These are phyloP conservation scores for Cossypha dichroa DNA, from an alignment of 2,797 vertebrate species.

Conservation along the genomic window DNA sequence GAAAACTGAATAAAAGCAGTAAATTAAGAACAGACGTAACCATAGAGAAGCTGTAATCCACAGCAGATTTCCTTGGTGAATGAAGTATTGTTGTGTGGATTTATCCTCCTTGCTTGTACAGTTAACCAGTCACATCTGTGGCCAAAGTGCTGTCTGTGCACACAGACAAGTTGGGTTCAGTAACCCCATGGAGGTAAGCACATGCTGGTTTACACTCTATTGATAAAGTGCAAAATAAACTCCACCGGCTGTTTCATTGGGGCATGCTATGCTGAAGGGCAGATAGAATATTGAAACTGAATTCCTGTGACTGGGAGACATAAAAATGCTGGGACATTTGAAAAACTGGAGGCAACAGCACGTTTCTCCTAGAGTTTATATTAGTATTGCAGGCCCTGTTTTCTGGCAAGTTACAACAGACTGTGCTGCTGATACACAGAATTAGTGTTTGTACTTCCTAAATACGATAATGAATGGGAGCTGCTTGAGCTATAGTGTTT, in stretches of 20 bases:
- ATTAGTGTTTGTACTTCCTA: constrained; percentile 40
- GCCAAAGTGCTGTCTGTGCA: constrained; percentile 77
- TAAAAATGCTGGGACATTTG: not conserved
- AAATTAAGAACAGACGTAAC: constrained; percentile 94
- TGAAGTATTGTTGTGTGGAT: constrained; percentile 87
- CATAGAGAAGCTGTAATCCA: constrained; percentile 90
- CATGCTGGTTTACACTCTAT: constrained; percentile 75
- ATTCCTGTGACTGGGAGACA: not conserved
- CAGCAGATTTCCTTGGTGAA: constrained; percentile 92
- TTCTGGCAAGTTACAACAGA: not conserved
- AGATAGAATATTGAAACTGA: not conserved
- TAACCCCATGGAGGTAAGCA: constrained; percentile 74
- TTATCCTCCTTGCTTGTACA: constrained; percentile 85
- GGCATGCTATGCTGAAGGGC: constrained; percentile 54
- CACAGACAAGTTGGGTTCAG: constrained; percentile 79
- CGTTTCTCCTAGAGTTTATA: not conserved
- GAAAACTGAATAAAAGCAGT: constrained; percentile 90
- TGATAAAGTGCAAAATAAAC: constrained; percentile 79
- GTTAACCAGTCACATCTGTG: constrained; percentile 91
- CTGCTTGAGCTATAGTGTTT: constrained; percentile 52
- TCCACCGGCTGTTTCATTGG: constrained; percentile 75
- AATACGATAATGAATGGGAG: constrained; percentile 35
- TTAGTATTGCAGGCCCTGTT: not conserved
- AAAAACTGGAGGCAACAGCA: not conserved
- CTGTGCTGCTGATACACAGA: not conserved